Evolutionary conservation across 2,113 vertebrate species (phyloP).

Genomic region (Pampusana beccarii): DNA sequence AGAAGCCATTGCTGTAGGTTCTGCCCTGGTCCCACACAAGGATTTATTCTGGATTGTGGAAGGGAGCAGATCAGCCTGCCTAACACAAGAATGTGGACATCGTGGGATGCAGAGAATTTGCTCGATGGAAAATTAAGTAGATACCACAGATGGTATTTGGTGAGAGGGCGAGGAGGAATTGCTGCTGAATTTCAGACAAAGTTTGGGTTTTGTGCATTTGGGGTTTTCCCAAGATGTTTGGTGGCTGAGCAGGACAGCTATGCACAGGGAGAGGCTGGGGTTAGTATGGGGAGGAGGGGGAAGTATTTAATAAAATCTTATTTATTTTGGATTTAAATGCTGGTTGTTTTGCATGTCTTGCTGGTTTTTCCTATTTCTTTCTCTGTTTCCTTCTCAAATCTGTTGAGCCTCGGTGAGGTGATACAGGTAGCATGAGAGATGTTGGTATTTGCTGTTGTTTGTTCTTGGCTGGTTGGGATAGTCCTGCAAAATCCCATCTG

Average conservation of each 20-base stretch:
- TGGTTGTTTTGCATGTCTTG: not conserved
- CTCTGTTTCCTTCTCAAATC: not conserved
- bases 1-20: not conserved
- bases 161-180: not conserved
- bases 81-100: rapidly evolving
- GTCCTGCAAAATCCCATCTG: not conserved
- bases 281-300: not conserved
- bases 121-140: not conserved
- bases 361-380: not conserved
- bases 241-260: not conserved
- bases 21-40: rapidly evolving
- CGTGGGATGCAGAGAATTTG: not conserved
- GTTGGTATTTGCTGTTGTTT: not conserved
- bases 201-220: not conserved
- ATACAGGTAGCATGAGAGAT: rapidly evolving
- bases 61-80: not conserved
- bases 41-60: not conserved
- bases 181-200: not conserved
- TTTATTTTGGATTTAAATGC: not conserved
- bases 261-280: not conserved
- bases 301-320: not conserved
- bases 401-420: not conserved
- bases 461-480: not conserved
- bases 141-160: not conserved
- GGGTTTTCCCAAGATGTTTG: rapidly evolving